Percentiles rank a stretch among this genome's conserved stretches.
phyloP scores from a whole-genome alignment of 92 coral and sea anemone species.

The Desmophyllum pertusum region DNA sequence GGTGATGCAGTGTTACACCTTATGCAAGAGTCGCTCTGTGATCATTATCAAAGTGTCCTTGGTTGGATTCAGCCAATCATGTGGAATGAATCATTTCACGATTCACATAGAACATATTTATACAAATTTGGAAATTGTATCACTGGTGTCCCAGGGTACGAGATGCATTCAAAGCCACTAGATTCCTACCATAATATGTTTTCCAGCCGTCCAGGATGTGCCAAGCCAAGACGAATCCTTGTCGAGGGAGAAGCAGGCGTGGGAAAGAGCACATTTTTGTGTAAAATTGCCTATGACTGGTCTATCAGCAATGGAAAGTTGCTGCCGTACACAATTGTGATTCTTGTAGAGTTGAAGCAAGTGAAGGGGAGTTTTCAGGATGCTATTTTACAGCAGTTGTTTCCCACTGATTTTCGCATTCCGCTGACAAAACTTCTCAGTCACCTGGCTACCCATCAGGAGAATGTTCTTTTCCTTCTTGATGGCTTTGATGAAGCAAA shows the following conservation, averaged over 20 bases:
- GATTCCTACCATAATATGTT: conserved; percentile 57
- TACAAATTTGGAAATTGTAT: conserved; percentile 75
- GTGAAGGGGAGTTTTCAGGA: conserved; percentile 65
- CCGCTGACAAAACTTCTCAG: conserved; percentile 53
- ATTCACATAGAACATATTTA: conserved; percentile 84
- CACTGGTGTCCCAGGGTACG: conserved; percentile 52
- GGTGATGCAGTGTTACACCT: conserved; percentile 7
- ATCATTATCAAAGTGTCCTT: conserved; percentile 79
- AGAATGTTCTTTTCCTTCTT: conserved; percentile 67
- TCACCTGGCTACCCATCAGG: conserved; percentile 59
- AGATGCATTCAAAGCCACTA: conserved; percentile 56
- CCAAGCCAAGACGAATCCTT: conserved; percentile 67
- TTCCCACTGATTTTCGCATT: conserved; percentile 71
- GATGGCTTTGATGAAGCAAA: conserved; percentile 84
- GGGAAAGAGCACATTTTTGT: conserved; percentile 78
- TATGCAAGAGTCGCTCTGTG: conserved; percentile 61
- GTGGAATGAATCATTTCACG: conserved; percentile 70
- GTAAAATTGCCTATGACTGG: conserved; percentile 80
- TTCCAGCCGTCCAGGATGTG: conserved; percentile 35
- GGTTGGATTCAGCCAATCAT: conserved; percentile 86
- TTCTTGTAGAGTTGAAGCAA: conserved; percentile 74
- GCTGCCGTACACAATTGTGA: conserved; percentile 53
- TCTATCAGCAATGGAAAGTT: conserved; percentile 48
- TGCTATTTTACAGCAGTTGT: conserved; percentile 73
- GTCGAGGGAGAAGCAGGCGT: conserved; percentile 83